Evolutionary conservation across 2,888 invertebrate species (phyloP).

Genomic region (Tanaodytes sp.): DNA sequence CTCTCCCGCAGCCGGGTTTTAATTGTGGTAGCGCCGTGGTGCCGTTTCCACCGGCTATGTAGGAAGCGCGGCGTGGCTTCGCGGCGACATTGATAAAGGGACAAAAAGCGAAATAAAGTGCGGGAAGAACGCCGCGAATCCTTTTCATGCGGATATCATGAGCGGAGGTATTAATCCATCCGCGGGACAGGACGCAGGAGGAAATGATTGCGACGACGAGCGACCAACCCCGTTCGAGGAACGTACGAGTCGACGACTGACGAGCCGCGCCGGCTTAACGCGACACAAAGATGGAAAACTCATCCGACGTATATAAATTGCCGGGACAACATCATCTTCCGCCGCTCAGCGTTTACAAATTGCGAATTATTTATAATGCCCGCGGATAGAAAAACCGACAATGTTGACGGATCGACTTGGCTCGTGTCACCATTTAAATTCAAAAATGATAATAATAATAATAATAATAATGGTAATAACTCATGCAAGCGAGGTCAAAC

Average conservation of each 20-base stretch:
- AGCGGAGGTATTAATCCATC: slow-evolving; percentile 53
- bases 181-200: slow-evolving; percentile 48
- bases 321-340: slow-evolving; percentile 42
- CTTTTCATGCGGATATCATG: slow-evolving; percentile 55
- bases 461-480: no score
- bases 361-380: slow-evolving; percentile 32
- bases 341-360: slow-evolving; percentile 40
- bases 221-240: slow-evolving; percentile 43
- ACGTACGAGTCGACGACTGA: slow-evolving; percentile 36
- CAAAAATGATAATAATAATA: no score
- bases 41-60: slow-evolving; percentile 57
- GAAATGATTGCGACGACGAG: slow-evolving; percentile 45
- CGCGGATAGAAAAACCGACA: no score
- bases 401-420: no score
- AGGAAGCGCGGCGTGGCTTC: slow-evolving; percentile 58
- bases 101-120: slow-evolving; percentile 55
- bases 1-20: slow-evolving; percentile 54
- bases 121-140: slow-evolving; percentile 54
- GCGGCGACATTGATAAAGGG: slow-evolving; percentile 50
- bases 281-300: slow-evolving; percentile 46
- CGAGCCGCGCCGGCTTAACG: slow-evolving; percentile 40
- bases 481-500: no score
- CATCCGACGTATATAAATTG: slow-evolving; percentile 45
- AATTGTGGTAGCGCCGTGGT: slow-evolving; percentile 59
- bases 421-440: no score